Conservation (phyloP, 2,797 vertebrate species). For the Hybognathus amarus region DNA sequence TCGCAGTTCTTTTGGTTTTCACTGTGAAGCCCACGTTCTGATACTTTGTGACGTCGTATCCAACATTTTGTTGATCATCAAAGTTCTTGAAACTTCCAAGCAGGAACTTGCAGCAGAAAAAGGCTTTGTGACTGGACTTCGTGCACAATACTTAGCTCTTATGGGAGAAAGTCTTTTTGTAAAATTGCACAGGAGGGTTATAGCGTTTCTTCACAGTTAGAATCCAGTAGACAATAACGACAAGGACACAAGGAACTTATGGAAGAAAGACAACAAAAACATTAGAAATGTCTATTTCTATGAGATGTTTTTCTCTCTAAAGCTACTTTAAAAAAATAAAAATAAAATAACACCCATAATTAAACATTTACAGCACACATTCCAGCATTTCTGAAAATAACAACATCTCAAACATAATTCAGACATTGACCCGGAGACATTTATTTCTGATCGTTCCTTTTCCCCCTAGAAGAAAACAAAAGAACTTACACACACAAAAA, state of each 20-base stretch:
- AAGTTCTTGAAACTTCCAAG: conserved; percentile 48
- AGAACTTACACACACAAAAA: background rate
- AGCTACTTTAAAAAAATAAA: background rate
- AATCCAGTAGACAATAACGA: conserved; percentile 74
- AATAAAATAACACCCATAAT: conserved; percentile 1
- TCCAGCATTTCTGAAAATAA: conserved; percentile 12
- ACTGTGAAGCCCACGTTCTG: conserved; percentile 16
- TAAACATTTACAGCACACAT: conserved; percentile 8
- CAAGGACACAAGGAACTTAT: conserved; percentile 69
- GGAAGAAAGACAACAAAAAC: conserved; percentile 46
- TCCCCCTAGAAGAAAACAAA: conserved; percentile 34
- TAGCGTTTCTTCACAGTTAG: conserved; percentile 77
- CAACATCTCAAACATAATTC: conserved; percentile 35
- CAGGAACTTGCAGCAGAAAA: conserved; percentile 55
- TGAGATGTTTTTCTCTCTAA: background rate
- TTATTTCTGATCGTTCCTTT: conserved; percentile 40
- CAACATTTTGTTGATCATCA: too few relatives aligned
- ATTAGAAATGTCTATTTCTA: background rate
- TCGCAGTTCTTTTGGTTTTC: conserved; percentile 67
- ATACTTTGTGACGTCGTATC: too few relatives aligned
- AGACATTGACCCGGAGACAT: conserved; percentile 27
- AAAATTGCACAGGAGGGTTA: conserved; percentile 64
- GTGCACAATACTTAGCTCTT: conserved; percentile 58
- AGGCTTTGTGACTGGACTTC: conserved; percentile 48
- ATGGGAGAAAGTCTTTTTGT: conserved; percentile 41